Evolutionary conservation across 2,113 vertebrate genomes (phyloP), one percentile per base, ranked within the genome.

Genomic region (Plotosus lineatus): DNA sequence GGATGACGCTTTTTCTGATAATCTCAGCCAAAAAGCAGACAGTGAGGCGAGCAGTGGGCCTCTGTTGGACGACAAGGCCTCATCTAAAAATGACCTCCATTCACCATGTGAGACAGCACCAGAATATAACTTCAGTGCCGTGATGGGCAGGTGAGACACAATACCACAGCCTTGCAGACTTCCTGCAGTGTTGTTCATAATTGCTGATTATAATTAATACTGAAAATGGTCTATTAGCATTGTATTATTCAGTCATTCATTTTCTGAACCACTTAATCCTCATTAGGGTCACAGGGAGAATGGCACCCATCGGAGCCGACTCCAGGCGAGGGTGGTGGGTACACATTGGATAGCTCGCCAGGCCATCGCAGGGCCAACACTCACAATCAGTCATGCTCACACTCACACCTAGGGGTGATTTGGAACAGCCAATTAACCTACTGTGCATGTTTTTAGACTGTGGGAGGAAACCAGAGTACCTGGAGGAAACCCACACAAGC

Each of bases 11-110:
- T 99, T 99, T 90, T 99, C 98, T 0, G 98, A 99, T 92, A 99
- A 94, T 89, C 93, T 99, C 83, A 99, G 98, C 82, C 98, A 99
- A 89, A 99, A 99, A 88, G 97, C 97, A 0, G 98, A 99, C 85
- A 99, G 97, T 0, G 98, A 99, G 90, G 97, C 98, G 0, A 99
- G 98, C 93, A 99, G 98, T 0, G 98, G 98, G 1, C 98, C 98
- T 0, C 85, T 97, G 81, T 90, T 98, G 86, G 98, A 99, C 0
- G 98, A 98, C 61, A 99, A 97, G 88, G 92, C 94, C 76, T 99
- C 98, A 15, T 97, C 95, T 83, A 99, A 97, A 91, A 98, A 98
- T 0, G 97, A 99, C 86, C 93, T 93, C 78, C 96, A 96, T 40
- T 99, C 98, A 0, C 97, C 98, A 0, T 97, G 95, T 0, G 97